Percentiles rank a stretch among this genome's conserved stretches.
Conservation (phyloP, 2,888 invertebrate genomes). For the Sisyra terminalis region DNA sequence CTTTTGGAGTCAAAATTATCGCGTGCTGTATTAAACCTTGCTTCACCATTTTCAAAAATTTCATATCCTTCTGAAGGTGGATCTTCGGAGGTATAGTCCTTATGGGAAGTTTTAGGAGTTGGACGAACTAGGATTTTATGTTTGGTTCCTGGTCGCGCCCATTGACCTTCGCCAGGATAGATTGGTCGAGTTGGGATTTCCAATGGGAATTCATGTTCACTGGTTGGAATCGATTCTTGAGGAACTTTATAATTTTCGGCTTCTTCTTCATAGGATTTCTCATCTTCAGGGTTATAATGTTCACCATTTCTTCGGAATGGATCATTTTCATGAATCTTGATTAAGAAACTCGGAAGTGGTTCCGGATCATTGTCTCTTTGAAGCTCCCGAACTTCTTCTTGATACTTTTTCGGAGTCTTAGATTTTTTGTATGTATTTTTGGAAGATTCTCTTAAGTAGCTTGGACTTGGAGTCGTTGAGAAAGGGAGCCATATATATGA, state of each 20-base stretch:
- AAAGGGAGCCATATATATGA: no score
- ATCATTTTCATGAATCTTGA: slow-evolving; percentile 7
- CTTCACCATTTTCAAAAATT: slow-evolving; percentile 33
- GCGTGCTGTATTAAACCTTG: slow-evolving; percentile 22
- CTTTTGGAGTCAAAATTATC: slow-evolving; percentile 12
- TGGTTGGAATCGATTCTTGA: slow-evolving; percentile 13
- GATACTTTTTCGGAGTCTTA: no score
- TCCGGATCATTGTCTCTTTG: not conserved
- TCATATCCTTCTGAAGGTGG: slow-evolving; percentile 35
- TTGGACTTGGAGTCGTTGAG: no score
- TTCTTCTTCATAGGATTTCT: not conserved
- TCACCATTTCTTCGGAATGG: slow-evolving; percentile 4
- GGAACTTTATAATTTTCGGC: not conserved
- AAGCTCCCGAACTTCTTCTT: no score
- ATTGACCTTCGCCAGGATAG: slow-evolving; percentile 24
- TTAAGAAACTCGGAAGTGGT: slow-evolving; percentile 5
- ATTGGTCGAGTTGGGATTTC: slow-evolving; percentile 22
- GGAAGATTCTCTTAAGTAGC: no score
- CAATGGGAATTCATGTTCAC: slow-evolving; percentile 17
- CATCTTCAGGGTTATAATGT: not conserved
- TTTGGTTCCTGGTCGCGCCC: slow-evolving; percentile 22
- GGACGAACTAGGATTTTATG: slow-evolving; percentile 17
- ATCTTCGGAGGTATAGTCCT: slow-evolving; percentile 17
- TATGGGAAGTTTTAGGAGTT: not conserved
- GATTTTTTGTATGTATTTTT: no score